phyloP scores from a whole-genome alignment of 2,113 vertebrate species.

The Nycticebus coucang region DNA sequence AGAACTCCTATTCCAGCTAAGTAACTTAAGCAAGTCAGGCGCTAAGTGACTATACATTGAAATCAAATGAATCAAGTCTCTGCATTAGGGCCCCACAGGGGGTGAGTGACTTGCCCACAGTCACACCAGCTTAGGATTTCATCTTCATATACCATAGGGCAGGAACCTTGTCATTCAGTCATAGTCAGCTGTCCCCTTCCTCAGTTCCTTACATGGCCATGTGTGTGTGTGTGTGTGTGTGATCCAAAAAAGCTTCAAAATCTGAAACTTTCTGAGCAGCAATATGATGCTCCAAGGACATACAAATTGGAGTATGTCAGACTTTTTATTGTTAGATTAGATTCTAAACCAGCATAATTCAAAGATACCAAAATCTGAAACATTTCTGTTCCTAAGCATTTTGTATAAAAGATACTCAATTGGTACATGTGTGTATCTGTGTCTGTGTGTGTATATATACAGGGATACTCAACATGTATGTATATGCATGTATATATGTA shows the following conservation, averaged over 20 bases:
- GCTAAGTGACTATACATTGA: neutral
- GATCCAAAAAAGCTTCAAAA: neutral
- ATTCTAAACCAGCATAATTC: neutral
- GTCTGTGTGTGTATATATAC: neutral
- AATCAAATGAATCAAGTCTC: neutral
- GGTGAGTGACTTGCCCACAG: neutral
- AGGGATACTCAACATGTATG: neutral
- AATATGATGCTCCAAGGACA: neutral
- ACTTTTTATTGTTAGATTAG: neutral
- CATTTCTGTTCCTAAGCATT: neutral
- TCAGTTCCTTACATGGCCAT: neutral
- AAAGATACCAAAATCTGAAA: neutral
- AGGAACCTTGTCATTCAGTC: neutral
- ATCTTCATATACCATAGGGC: neutral
- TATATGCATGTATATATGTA: neutral
- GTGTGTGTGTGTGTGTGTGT: neutral
- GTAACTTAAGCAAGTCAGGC: neutral
- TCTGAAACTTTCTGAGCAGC: neutral
- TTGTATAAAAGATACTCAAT: neutral
- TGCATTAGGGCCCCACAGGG: neutral
- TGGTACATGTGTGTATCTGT: neutral
- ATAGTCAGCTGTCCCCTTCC: neutral
- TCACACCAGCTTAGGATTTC: neutral
- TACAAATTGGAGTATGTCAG: neutral
- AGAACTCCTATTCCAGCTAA: neutral